These are phyloP conservation scores for Erannis defoliaria DNA, from an alignment of 2,888 invertebrate species.

Conservation along the genomic window DNA sequence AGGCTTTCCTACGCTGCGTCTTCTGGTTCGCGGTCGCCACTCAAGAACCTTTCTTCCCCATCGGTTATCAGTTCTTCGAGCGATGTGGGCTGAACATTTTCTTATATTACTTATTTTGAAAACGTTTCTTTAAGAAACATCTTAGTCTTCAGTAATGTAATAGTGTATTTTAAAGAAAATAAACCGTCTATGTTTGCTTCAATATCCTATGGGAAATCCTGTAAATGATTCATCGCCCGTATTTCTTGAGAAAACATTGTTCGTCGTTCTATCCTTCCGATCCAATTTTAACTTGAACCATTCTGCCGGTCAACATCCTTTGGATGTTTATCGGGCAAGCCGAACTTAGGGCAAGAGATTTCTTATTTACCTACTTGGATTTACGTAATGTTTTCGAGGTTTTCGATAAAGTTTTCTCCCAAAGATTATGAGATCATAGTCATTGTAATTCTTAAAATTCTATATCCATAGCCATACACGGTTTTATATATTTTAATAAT, in stretches of 20 bases:
- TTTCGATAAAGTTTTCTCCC: slow-evolving; percentile 2
- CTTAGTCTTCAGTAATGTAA: no score
- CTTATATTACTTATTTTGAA: no score
- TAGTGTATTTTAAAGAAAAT: no score
- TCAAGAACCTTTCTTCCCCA: no score
- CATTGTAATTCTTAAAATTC: no score
- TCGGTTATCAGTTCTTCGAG: no score
- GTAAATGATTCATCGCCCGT: slow-evolving; percentile 41
- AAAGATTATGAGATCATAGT: not conserved
- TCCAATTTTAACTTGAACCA: slow-evolving; percentile 41
- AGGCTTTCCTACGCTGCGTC: no score
- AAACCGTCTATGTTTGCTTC: not conserved
- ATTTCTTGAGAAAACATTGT: slow-evolving; percentile 38
- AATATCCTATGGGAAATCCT: slow-evolving; percentile 38
- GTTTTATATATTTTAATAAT: no score
- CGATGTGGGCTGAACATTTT: no score
- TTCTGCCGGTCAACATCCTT: slow-evolving; percentile 42
- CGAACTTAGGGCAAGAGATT: slow-evolving; percentile 14
- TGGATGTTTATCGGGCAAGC: slow-evolving; percentile 23
- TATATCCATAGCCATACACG: no score
- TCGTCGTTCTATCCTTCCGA: slow-evolving; percentile 38
- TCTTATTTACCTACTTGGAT: slow-evolving; percentile 23
- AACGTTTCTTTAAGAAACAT: no score
- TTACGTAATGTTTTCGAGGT: slow-evolving; percentile 12
- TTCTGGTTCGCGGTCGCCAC: no score